These are phyloP conservation scores for Heterocephalus glaber DNA, from an alignment of 2,113 vertebrate genomes.

Conservation along the genomic window DNA sequence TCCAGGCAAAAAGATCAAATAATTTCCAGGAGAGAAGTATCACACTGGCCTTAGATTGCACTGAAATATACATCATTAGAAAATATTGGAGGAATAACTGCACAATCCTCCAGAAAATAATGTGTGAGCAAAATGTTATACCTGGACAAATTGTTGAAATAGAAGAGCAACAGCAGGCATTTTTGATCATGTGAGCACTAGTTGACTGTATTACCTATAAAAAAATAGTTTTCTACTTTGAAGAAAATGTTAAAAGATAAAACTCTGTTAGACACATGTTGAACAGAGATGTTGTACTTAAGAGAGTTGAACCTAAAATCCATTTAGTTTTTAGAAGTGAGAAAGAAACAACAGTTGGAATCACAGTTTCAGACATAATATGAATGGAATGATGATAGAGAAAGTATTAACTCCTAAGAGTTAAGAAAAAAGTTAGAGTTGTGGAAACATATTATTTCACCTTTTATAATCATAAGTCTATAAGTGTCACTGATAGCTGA, in stretches of 20 bases:
- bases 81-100: neutral
- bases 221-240: neutral
- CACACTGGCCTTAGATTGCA: neutral
- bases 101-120: neutral
- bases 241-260: conserved; percentile 21
- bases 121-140: neutral
- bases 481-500: neutral
- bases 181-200: neutral
- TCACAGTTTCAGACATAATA: neutral
- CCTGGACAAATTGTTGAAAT: neutral
- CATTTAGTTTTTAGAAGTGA: neutral
- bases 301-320: neutral
- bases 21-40: neutral
- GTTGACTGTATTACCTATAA: neutral
- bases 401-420: neutral
- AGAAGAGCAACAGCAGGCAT: neutral
- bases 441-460: neutral
- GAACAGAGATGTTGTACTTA: neutral
- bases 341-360: neutral
- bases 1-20: neutral
- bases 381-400: neutral
- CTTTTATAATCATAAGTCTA: neutral
- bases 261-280: neutral
- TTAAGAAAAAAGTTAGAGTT: neutral
- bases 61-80: neutral